Conservation (phyloP, 2,888 invertebrate genomes). For the Lacanobia wlatinum region DNA sequence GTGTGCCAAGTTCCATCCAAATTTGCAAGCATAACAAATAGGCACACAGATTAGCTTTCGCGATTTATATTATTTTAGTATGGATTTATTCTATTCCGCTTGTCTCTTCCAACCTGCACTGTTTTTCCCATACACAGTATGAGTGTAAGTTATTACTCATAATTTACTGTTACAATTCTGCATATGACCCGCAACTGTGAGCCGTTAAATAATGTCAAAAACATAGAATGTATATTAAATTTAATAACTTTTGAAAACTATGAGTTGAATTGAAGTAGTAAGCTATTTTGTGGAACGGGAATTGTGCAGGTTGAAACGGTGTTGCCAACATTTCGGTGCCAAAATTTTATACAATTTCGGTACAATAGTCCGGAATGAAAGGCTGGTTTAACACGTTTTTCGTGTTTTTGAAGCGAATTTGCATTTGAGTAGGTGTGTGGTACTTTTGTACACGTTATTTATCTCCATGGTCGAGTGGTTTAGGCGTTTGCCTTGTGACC, state of each 20-base stretch:
- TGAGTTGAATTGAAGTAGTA: slow-evolving; percentile 34
- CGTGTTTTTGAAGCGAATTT: slow-evolving; percentile 5
- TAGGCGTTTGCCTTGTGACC: too few species aligned
- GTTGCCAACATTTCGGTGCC: slow-evolving; percentile 15
- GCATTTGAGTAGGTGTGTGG: background rate
- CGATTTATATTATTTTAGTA: too few species aligned
- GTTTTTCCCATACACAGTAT: slow-evolving; percentile 31
- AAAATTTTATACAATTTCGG: slow-evolving; percentile 22
- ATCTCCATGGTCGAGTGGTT: too few species aligned
- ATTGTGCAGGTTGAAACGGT: slow-evolving; percentile 9
- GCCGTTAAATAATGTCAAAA: slow-evolving; percentile 57
- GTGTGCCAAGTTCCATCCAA: too few species aligned
- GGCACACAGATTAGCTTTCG: background rate
- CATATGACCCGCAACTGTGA: slow-evolving; percentile 51
- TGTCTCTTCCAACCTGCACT: slow-evolving; percentile 18
- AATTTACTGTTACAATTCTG: slow-evolving; percentile 60
- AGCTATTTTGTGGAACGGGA: slow-evolving; percentile 23
- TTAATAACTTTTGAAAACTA: slow-evolving; percentile 58
- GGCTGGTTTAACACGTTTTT: slow-evolving; percentile 4
- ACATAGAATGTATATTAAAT: slow-evolving; percentile 57
- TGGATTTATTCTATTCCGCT: background rate
- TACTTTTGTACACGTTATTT: background rate
- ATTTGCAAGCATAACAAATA: too few species aligned
- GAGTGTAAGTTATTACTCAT: slow-evolving; percentile 58
- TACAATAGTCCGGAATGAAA: slow-evolving; percentile 8